A percentile compares a stretch with the other conserved stretches of the same genome.
Conservation (phyloP, 2,797 vertebrate species). For the Tragopan temminckii region DNA sequence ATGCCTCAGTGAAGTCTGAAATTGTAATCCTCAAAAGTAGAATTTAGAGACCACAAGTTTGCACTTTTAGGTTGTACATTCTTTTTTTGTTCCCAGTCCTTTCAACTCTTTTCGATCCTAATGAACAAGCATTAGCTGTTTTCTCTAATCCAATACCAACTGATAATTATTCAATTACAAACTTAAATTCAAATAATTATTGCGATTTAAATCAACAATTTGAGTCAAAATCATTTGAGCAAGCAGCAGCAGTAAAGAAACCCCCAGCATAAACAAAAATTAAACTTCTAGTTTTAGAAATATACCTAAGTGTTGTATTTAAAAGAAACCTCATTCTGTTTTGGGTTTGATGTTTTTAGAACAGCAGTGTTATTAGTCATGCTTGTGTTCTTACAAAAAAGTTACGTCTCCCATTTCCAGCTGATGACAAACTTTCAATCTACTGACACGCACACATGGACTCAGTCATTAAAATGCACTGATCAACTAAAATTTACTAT, state of each 20-base stretch:
- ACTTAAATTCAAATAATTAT: neutral
- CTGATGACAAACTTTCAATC: neutral
- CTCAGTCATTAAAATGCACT: neutral
- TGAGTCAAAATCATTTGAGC: neutral
- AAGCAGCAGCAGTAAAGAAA: neutral
- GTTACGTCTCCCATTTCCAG: neutral
- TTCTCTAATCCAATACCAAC: slow-evolving; percentile 2
- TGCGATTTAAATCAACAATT: neutral
- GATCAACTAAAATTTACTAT: neutral
- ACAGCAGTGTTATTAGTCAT: neutral
- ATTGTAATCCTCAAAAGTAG: neutral
- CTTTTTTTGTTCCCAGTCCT: neutral
- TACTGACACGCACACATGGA: neutral
- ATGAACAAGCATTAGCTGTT: neutral
- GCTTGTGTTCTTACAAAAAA: neutral
- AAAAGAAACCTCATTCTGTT: neutral
- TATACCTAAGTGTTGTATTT: neutral
- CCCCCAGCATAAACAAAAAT: neutral
- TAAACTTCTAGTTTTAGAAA: neutral
- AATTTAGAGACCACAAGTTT: neutral
- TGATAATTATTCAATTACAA: neutral
- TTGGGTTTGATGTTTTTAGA: neutral
- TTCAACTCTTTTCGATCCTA: neutral
- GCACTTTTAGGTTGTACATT: neutral
- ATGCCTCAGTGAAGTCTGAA: neutral